Evolutionary conservation across 2,888 invertebrate genomes (phyloP), one percentile per base, ranked within the genome.

Genomic region (Pterobdella sp.): DNA sequence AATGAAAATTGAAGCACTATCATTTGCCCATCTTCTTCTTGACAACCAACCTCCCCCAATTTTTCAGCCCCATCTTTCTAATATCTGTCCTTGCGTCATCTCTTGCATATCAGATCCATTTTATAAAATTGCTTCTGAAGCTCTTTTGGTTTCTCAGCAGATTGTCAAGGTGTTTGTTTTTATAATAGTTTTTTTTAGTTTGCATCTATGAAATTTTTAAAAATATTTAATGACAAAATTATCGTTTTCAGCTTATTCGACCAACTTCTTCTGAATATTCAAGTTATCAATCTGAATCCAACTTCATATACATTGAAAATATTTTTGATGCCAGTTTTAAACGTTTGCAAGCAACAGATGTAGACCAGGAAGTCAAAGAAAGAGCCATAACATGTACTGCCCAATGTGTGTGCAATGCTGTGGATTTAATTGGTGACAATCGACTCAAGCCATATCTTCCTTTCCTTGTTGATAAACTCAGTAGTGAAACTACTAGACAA

Each of bases 281-380:
- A 70, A 56, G 70, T 70, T 34, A 72, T 74, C 37, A 66, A 72
- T 14, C 10, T 7, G 34, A 32, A 18, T 7, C n/a, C 14, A 32
- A 65, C 35, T 3, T 88, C 1, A 88, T 89, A n/a, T 91, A 90
- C 82, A 89, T 92, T 32, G 87, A 87, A 22, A 89, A 84, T 72
- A 76, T 88, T 56, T 96, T 95, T 84, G 87, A 88, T 74, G 92
- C 92, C 80, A 93, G 94, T 0, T 85, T 94, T 78, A 88, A 90
- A 75, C 88, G 94, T 74, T 87, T 98, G 56, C 90, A 90, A 80
- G 93, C 96, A 42, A 91, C 95, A 0, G 97, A 98, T 82, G 94
- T 97, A 81, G 98, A 98, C 86, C 97, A 98, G 83, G 98, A 98
- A 85, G 97, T 98, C 0, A 97, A 98, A 84, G 98, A 98, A 82